Percentiles rank a stretch among this genome's conserved stretches.
Evolutionary conservation across 2,113 vertebrate species (phyloP).

Genomic region (Otolemur garnettii): DNA sequence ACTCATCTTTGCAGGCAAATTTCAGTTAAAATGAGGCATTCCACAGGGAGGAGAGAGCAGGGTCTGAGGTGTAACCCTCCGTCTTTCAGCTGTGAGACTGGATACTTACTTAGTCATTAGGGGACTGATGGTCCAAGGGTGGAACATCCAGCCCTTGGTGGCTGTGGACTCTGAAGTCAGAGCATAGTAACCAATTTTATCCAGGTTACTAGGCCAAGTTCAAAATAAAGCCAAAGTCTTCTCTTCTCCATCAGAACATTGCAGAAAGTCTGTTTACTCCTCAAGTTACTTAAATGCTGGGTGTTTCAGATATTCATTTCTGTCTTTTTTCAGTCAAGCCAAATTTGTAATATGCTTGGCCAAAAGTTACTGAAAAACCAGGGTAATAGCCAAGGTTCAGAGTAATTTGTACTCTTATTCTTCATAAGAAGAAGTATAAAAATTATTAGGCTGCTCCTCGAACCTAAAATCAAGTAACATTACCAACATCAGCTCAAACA

Average conservation of each 20-base stretch:
- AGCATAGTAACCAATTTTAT: background rate
- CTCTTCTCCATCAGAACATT: background rate
- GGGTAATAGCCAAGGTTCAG: background rate
- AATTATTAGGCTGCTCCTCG: background rate
- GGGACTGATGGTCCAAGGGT: background rate
- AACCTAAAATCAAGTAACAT: conserved; percentile 39
- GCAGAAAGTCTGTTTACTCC: background rate
- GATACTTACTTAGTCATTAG: background rate
- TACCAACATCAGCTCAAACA: conserved; percentile 29
- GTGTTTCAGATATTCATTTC: conserved; percentile 32
- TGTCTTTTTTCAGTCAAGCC: conserved; percentile 28
- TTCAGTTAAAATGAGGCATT: background rate
- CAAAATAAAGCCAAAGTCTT: background rate
- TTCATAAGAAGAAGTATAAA: background rate
- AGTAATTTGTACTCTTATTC: conserved; percentile 18
- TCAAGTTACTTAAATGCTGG: background rate
- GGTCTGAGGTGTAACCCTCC: background rate
- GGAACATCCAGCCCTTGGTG: background rate
- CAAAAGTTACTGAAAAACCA: conserved; percentile 54
- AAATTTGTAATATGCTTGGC: background rate
- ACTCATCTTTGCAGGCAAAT: background rate
- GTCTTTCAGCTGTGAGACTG: background rate
- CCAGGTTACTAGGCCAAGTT: conserved; percentile 36
- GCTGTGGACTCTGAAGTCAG: background rate
- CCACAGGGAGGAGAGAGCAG: background rate